These are phyloP conservation scores for Drosophila sucinea DNA, from an alignment of 1,140 invertebrate species.

Conservation along the genomic window DNA sequence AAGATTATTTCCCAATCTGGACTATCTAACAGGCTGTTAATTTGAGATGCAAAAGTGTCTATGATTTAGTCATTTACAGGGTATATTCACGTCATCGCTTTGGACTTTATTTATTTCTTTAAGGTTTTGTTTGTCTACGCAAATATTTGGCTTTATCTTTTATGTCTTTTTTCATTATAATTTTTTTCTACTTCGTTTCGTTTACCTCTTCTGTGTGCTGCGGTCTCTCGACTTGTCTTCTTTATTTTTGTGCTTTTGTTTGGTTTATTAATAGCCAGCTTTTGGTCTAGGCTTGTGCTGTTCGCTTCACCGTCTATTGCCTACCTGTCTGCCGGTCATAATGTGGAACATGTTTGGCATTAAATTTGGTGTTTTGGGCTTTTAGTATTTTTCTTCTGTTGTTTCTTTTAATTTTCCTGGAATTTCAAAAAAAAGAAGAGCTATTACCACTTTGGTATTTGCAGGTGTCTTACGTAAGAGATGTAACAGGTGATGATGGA, in stretches of 20 bases:
- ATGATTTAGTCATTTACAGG: background rate
- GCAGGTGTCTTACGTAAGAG: constrained; percentile 42
- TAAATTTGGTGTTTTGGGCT: constrained; percentile 15
- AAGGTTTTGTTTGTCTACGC: constrained; percentile 42
- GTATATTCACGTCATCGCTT: background rate
- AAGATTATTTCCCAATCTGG: no score
- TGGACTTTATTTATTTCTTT: constrained; percentile 13
- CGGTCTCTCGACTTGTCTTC: background rate
- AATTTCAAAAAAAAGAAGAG: constrained; percentile 13
- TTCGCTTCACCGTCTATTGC: constrained; percentile 8
- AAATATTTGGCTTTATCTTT: constrained; percentile 65
- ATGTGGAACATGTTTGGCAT: constrained; percentile 35
- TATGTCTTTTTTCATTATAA: constrained; percentile 25
- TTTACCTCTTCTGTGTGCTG: constrained; percentile 2
- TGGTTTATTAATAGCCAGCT: constrained; percentile 57
- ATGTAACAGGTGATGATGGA: constrained; percentile 36
- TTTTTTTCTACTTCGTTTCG: constrained; percentile 13
- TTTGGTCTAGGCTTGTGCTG: constrained; percentile 30
- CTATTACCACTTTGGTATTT: constrained; percentile 43
- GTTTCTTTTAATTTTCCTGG: constrained; percentile 1
- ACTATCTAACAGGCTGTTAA: no score
- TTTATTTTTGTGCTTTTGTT: constrained; percentile 22
- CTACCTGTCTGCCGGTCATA: constrained; percentile 8
- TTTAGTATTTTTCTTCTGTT: background rate
- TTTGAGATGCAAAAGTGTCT: no score